These are phyloP conservation scores for Circaetus gallicus DNA, from an alignment of 2,113 vertebrate species.

Conservation along the genomic window DNA sequence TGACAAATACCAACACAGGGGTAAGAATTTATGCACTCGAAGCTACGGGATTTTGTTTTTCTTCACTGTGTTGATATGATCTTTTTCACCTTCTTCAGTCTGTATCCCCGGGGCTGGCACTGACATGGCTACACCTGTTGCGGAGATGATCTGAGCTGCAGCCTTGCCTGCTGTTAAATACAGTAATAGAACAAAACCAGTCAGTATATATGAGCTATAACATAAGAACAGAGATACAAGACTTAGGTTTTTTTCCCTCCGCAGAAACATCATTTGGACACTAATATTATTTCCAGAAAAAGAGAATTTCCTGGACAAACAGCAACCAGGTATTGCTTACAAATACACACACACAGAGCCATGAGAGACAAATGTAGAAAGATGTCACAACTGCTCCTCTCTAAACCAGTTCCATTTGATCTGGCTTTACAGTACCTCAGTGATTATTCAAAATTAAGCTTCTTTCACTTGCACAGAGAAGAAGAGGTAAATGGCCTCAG, in stretches of 20 bases:
- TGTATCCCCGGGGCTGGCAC: constrained; percentile 85
- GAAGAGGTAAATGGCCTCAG: neutral
- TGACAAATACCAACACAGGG: neutral
- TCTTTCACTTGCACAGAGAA: neutral
- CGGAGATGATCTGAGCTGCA: constrained; percentile 92
- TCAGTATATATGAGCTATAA: neutral
- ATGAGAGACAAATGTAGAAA: neutral
- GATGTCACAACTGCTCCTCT: neutral
- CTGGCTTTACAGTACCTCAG: neutral
- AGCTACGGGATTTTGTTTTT: neutral
- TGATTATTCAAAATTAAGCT: neutral
- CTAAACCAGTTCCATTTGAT: neutral
- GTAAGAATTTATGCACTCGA: constrained; percentile 18
- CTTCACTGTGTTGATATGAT: neutral
- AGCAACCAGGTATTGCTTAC: neutral
- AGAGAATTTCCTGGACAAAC: neutral
- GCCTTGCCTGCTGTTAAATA: constrained; percentile 80
- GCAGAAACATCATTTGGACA: neutral
- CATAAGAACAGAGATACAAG: neutral
- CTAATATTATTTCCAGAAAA: neutral
- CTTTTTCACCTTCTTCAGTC: constrained; percentile 68
- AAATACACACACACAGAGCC: neutral
- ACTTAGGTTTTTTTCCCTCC: neutral
- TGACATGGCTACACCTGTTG: constrained; percentile 83
- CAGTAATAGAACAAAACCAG: neutral